Evolutionary conservation across 2,797 vertebrate species (phyloP).

Genomic region (Dallia pectoralis): DNA sequence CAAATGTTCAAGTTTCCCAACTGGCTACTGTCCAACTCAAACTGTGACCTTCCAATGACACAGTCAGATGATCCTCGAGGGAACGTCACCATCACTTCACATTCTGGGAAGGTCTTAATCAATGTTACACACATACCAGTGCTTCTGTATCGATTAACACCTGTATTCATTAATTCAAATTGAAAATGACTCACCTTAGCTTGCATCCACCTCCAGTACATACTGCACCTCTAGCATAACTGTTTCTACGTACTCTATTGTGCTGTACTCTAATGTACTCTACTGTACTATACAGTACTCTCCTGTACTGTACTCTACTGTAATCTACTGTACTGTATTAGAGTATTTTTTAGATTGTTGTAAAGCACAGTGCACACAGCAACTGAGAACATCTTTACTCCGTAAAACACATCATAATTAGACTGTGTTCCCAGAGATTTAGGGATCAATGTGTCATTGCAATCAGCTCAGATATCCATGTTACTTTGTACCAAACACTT

Average conservation of each 20-base stretch:
- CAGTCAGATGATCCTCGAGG: not conserved
- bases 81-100: not conserved
- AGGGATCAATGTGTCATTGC: slow-evolving; percentile 27
- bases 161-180: not conserved
- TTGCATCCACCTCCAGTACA: not conserved
- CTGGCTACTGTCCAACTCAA: slow-evolving; percentile 6
- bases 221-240: not conserved
- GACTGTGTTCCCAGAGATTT: not conserved
- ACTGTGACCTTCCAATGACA: not conserved
- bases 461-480: slow-evolving; percentile 35
- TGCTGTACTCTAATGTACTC: no score
- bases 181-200: not conserved
- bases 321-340: not conserved
- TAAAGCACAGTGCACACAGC: not conserved
- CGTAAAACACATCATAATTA: not conserved
- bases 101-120: not conserved
- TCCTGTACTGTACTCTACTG: no score
- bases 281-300: no score
- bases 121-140: not conserved
- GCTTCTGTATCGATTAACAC: not conserved
- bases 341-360: not conserved
- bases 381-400: not conserved
- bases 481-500: slow-evolving; percentile 45
- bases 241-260: no score
- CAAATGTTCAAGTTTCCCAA: slow-evolving; percentile 11